Percentiles rank a stretch among this genome's conserved stretches.
phyloP scores from a whole-genome alignment of 2,888 invertebrate species.

The Magallana nippona region DNA sequence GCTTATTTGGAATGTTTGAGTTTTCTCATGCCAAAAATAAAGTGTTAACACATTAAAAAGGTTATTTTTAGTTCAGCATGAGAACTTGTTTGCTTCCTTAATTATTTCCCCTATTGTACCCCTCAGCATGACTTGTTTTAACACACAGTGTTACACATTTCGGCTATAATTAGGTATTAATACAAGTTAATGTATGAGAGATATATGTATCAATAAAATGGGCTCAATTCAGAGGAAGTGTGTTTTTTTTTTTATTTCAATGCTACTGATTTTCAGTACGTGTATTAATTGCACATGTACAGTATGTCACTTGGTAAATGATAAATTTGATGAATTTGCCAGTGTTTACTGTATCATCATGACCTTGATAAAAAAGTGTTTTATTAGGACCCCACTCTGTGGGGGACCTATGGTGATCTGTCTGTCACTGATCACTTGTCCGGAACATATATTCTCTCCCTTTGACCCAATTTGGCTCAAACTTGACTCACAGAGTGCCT shows the following conservation, averaged over 20 bases:
- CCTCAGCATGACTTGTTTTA: conserved; percentile 31
- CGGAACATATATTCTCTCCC: no score
- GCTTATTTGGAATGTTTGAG: conserved; percentile 31
- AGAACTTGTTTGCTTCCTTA: conserved; percentile 26
- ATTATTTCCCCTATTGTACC: background rate
- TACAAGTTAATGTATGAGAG: conserved; percentile 24
- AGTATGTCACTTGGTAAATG: no score
- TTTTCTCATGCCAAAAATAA: background rate
- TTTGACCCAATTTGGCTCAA: no score
- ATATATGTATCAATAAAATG: conserved; percentile 32
- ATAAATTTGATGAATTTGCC: no score
- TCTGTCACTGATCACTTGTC: no score
- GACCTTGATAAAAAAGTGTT: no score
- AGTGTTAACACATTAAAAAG: background rate
- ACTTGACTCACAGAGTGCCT: no score
- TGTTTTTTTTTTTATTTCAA: background rate
- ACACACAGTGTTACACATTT: conserved; percentile 32
- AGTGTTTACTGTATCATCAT: no score
- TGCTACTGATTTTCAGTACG: no score
- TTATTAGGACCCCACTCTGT: no score
- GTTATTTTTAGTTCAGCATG: conserved; percentile 27
- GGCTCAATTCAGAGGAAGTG: conserved; percentile 14
- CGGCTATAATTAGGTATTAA: conserved; percentile 26
- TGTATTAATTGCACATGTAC: no score
- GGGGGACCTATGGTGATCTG: no score